Evolutionary conservation across 2,888 invertebrate species (phyloP).

Genomic region (Drosophila subsilvestris): DNA sequence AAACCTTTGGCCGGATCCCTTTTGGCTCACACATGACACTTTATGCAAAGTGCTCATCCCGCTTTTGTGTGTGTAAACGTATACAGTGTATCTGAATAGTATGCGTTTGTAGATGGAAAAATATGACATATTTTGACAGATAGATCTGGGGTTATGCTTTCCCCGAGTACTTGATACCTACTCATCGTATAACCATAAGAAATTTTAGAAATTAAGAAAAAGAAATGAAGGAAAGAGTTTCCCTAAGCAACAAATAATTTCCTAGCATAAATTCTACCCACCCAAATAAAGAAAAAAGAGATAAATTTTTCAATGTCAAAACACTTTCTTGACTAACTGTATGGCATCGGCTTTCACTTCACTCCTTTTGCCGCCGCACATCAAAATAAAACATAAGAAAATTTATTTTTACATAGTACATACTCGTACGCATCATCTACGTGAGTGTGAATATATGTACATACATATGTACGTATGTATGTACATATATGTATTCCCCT

Average conservation of each 20-base stretch:
- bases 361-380: slow-evolving; percentile 70
- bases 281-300: no score
- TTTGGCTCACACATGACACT: slow-evolving; percentile 47
- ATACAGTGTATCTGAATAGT: background rate
- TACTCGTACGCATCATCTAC: slow-evolving; percentile 15
- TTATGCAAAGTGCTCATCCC: slow-evolving; percentile 62
- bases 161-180: no score
- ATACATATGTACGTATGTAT: slow-evolving; percentile 6
- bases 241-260: no score
- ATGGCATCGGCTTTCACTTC: background rate
- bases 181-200: no score
- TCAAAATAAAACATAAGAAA: slow-evolving; percentile 59
- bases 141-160: no score
- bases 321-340: background rate
- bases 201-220: background rate
- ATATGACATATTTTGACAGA: background rate
- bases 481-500: slow-evolving; percentile 17
- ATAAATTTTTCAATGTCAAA: background rate
- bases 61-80: slow-evolving; percentile 2
- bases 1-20: slow-evolving; percentile 67
- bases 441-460: slow-evolving; percentile 2
- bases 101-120: background rate
- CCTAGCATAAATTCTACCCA: no score
- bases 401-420: slow-evolving; percentile 28
- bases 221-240: background rate